phyloP scores from a whole-genome alignment of 2,797 vertebrate species.

The Coluber constrictor region DNA sequence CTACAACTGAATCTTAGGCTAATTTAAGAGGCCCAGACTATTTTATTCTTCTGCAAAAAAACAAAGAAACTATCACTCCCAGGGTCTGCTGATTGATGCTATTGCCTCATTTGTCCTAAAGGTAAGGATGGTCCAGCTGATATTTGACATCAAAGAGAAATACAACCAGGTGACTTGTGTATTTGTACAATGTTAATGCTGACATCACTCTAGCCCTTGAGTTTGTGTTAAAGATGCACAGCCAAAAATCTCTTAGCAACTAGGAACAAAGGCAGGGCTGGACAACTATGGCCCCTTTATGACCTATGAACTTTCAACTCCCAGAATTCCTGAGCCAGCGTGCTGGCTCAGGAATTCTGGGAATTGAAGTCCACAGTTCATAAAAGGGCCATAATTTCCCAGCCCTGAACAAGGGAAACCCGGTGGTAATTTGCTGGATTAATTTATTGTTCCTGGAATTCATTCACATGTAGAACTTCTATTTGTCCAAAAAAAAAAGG shows the following conservation, averaged over 20 bases:
- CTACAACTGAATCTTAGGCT: not conserved
- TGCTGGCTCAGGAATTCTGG: not conserved
- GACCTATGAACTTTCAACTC: not conserved
- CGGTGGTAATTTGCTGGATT: not conserved
- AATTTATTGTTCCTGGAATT: not conserved
- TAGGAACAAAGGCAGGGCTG: not conserved
- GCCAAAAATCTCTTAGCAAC: not conserved
- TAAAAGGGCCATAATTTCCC: no score
- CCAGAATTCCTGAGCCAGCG: not conserved
- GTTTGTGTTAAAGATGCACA: not conserved
- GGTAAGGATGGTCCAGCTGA: not conserved
- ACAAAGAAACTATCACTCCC: not conserved
- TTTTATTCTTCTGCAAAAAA: not conserved
- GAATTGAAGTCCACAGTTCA: no score
- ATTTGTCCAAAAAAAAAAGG: not conserved
- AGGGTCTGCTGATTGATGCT: not conserved
- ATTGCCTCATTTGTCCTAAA: not conserved
- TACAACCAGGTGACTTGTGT: not conserved
- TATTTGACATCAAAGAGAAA: not conserved
- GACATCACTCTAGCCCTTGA: not conserved
- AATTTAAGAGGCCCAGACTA: not conserved
- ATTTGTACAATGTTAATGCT: not conserved
- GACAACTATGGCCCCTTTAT: not conserved
- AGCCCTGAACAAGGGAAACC: not conserved
- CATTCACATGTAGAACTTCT: not conserved